A percentile compares a stretch with the other conserved stretches of the same genome.
phyloP scores from a whole-genome alignment of 2,113 vertebrate genomes.

The Ctenodactylus gundi region DNA sequence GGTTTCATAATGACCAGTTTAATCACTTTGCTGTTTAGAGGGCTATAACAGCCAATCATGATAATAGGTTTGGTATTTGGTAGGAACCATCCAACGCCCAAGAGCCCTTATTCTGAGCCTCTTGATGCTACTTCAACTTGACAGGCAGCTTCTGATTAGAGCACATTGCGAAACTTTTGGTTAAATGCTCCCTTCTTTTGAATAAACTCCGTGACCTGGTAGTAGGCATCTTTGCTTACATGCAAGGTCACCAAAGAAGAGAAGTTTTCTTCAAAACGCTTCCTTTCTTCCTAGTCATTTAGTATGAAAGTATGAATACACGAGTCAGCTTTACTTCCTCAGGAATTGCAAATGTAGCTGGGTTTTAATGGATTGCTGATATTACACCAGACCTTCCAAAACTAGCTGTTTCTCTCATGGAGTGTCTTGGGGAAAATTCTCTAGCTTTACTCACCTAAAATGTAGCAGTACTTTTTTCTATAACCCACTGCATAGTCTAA shows the following conservation, averaged over 20 bases:
- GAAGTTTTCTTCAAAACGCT: background rate
- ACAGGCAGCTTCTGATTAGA: constrained; percentile 88
- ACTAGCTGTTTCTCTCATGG: background rate
- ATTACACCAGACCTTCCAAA: background rate
- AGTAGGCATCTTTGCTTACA: background rate
- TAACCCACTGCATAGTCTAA: background rate
- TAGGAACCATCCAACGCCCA: constrained; percentile 86
- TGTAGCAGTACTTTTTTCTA: background rate
- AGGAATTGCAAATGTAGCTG: background rate
- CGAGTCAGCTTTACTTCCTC: background rate
- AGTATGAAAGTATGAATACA: background rate
- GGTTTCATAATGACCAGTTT: constrained; percentile 87
- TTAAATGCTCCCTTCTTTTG: constrained; percentile 84
- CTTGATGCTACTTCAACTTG: constrained; percentile 88
- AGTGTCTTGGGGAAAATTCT: background rate
- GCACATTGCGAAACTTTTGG: constrained; percentile 83
- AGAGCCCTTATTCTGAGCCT: constrained; percentile 86
- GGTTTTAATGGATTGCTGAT: background rate
- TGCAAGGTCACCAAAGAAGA: constrained; percentile 54
- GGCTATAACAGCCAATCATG: constrained; percentile 87
- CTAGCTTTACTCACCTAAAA: background rate
- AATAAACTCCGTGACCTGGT: constrained; percentile 81
- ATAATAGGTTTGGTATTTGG: constrained; percentile 89
- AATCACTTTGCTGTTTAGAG: constrained; percentile 87
- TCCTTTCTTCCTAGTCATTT: background rate